Evolutionary conservation across 2,888 invertebrate genomes (phyloP), one percentile per base, ranked within the genome.

Genomic region (Tachina grossa): DNA sequence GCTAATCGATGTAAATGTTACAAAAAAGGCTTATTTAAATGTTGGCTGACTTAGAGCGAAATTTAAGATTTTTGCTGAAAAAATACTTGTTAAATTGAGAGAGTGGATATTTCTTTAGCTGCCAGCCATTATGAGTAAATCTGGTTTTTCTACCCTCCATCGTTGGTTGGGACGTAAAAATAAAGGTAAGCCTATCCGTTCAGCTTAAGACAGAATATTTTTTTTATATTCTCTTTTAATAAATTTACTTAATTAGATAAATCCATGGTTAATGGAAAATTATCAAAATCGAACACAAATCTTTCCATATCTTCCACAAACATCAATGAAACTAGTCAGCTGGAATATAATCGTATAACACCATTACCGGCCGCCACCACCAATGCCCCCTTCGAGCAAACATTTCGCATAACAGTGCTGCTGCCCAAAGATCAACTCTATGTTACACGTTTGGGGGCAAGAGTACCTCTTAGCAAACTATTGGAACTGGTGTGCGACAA

Each of bases 361-460:
- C 92, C 93, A 13, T 87, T 92, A 80, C 91, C 92, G 61, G 91
- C 90, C 74, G 91, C 90, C 82, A 91, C 92, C 69, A 92, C 91
- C 77, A 93, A 92, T 89, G 93, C 93, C 14, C 93, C 93, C 51
- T 93, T 93, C 81, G 93, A 93, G 88, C 93, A 93, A 88, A 93
- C 92, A 14, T 93, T 93, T 81, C 92, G 93, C 79, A 93, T 93
- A 47, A 93, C 93, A 92, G 96, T 97, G 49, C 95, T 96, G 90
- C 93, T 97, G 88, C 97, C 97, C 47, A 94, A 95, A 88, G 96
- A 96, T 91, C 97, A 97, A 93, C 94, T 97, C 80, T 96, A 95
- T 92, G 97, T 97, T 13, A 94, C 95, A 55, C 93, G 97, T 86
- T 94, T 97, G 84, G 96, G 95, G 87, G 95, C 96, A 14, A 94